phyloP scores from a whole-genome alignment of 2,113 vertebrate genomes.

The Onychorhynchus coronatus region DNA sequence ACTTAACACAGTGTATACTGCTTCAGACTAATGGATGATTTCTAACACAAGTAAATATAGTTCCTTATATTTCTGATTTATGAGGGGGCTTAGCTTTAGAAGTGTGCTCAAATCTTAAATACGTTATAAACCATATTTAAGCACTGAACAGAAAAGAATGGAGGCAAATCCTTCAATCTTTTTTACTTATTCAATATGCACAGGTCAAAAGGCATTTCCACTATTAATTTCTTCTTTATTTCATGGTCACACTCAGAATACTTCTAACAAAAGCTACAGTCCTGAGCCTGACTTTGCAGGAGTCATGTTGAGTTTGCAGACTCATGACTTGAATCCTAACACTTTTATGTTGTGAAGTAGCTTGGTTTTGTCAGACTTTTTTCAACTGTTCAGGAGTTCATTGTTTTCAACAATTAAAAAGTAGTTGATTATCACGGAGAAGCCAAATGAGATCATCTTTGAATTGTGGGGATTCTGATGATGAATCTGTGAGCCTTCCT shows the following conservation, averaged over 20 bases:
- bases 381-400: not conserved
- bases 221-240: not conserved
- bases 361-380: not conserved
- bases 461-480: not conserved
- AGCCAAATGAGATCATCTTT: not conserved
- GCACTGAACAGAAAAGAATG: not conserved
- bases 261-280: not conserved
- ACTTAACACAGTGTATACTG: not conserved
- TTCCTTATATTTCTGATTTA: not conserved
- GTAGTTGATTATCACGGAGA: not conserved
- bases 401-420: not conserved
- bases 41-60: not conserved
- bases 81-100: not conserved
- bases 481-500: not conserved
- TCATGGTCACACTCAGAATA: not conserved
- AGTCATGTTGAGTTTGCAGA: not conserved
- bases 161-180: not conserved
- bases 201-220: not conserved
- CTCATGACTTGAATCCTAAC: not conserved
- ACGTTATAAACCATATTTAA: not conserved
- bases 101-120: not conserved
- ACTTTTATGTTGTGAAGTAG: not conserved
- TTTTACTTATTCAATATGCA: not conserved
- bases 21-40: not conserved
- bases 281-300: not conserved